Evolutionary conservation across 2,888 invertebrate species (phyloP), one percentile per base, ranked within the genome.

Genomic region (Drosophila putrida): DNA sequence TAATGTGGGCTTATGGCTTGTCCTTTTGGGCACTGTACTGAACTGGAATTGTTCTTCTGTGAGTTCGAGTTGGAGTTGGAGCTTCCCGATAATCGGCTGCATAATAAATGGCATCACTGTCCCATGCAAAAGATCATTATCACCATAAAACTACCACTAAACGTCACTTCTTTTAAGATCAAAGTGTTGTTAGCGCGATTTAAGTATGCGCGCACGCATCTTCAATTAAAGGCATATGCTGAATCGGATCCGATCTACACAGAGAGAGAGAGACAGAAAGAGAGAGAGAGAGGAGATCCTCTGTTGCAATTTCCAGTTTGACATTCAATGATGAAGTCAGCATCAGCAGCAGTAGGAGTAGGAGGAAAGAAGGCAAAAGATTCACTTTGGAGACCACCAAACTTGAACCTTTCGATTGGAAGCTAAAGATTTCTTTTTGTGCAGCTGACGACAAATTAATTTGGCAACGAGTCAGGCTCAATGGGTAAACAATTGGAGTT

Each of bases 361-460:
- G 57, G 13, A 31, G 71, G 8, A 15, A 15, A 5, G 41, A 9
- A 5, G 25, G 13, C 3, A 20, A 20, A 20, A 43, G 4, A 38
- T 51, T 27, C 25, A 15, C 15, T 13, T 28, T 31, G 15, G 33
- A 49, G 78, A 84, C 84, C 82, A 89, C 87, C 89, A 69, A 59
- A 71, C 55, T 49, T 10, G 49, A 20, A 20, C 20, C 20, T 20
- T 20, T 20, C 20, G 20, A 74, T 46, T 13, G 53, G 55, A 39
- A 25, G 54, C 31, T 2, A 4, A 4, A 46, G 65, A 55, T 49
- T 57, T 60, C 57, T 61, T 71, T 46, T 72, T 20, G 20, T 20
- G 20, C 66, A 54, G 89, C 89, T 88, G 91, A 90, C 91, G 91
- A 92, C 92, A 92, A 92, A 92, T 92, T 92, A 91, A 91, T 92